Base-by-base conservation (phyloP, 2,113 vertebrate genomes). In the Nothobranchius kuhntae region DNA sequence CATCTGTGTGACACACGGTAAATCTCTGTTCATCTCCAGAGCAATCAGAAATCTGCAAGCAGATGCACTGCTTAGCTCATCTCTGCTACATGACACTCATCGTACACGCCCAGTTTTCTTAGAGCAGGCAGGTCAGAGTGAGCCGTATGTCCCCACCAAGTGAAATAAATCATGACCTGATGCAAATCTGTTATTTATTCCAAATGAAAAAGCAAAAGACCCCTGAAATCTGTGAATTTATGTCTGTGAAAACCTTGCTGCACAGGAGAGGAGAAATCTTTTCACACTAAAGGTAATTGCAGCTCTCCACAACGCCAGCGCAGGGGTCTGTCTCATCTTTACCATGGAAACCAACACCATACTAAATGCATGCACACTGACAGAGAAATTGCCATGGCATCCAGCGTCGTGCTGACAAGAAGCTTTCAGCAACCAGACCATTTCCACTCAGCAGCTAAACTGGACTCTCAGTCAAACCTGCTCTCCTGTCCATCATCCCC, bases 271-370 rank as follows among this genome's bases (percentile, higher is more conserved):
- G 61, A 75, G 62, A 59, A 83, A 84, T 86, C 40, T 81, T 82
- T 82, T 79, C 71, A 71, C 54, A 61, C 64, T 55, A 67, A 67
- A 75, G 71, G 71, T 89, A 80, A 77, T 78, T 78, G 80, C 54
- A 76, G 87, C 65, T 86, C 73, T 83, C 71, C 68, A 15, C 56
- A 12, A 80, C 76, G 82, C 81, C 86, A 78, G 87, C 83, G 75
- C 50, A 35, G 74, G 62, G 75, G 84, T 88, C 83, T 40, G 71
- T 85, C 84, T 81, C 86, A 82, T 82, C 73, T 89, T 91, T 89
- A 81, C 92, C 91, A 92, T 91, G 90, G 90, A 88, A 89, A 93
- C 90, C 82, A 89, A 87, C 89, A 89, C 75, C 88, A 87, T 81
- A 75, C 82, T 75, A 86, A 71, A 86, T 68, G 68, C 88, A 89